Evolutionary conservation across 2,797 vertebrate species (phyloP).

Genomic region (Gouania willdenowi): DNA sequence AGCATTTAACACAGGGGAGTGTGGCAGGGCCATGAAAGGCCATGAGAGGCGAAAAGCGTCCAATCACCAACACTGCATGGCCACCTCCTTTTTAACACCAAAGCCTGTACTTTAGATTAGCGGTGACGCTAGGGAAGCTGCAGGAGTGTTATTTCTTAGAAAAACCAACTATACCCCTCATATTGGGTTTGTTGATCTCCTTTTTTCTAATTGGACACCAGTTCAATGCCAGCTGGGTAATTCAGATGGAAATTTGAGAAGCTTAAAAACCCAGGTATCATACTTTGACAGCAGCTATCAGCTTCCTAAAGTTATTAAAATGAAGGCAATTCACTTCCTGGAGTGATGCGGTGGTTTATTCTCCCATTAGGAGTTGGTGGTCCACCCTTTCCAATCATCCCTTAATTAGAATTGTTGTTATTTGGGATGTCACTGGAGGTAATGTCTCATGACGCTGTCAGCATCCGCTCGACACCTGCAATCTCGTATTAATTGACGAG

Average conservation of each 20-base stretch:
- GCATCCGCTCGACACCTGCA: slow-evolving; percentile 46
- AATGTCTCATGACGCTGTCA: slow-evolving; percentile 56
- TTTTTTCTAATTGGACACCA: too few relatives aligned
- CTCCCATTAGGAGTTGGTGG: slow-evolving; percentile 58
- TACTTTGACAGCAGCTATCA: slow-evolving; percentile 52
- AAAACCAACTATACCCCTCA: slow-evolving; percentile 1
- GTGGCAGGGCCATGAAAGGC: slow-evolving; percentile 54
- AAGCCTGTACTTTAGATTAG: slow-evolving; percentile 36
- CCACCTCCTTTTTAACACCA: slow-evolving; percentile 15
- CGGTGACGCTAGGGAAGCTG: slow-evolving; percentile 4
- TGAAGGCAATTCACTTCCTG: slow-evolving; percentile 58
- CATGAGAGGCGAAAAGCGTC: slow-evolving; percentile 19
- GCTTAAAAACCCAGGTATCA: slow-evolving; percentile 63
- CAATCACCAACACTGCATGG: slow-evolving; percentile 24
- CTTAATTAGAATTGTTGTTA: slow-evolving; percentile 74
- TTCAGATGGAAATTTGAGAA: slow-evolving; percentile 21
- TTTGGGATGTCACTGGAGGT: slow-evolving; percentile 63
- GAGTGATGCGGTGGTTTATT: slow-evolving; percentile 57
- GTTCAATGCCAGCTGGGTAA: neutral
- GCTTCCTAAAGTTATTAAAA: slow-evolving; percentile 64
- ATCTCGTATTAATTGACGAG: slow-evolving; percentile 60
- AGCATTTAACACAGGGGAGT: slow-evolving; percentile 55
- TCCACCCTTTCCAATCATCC: slow-evolving; percentile 64
- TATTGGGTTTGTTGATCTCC: neutral
- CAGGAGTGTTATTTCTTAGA: slow-evolving; percentile 1